Evolutionary conservation across 2,113 vertebrate genomes (phyloP), one percentile per base, ranked within the genome.

Genomic region (Sebastes fasciatus): DNA sequence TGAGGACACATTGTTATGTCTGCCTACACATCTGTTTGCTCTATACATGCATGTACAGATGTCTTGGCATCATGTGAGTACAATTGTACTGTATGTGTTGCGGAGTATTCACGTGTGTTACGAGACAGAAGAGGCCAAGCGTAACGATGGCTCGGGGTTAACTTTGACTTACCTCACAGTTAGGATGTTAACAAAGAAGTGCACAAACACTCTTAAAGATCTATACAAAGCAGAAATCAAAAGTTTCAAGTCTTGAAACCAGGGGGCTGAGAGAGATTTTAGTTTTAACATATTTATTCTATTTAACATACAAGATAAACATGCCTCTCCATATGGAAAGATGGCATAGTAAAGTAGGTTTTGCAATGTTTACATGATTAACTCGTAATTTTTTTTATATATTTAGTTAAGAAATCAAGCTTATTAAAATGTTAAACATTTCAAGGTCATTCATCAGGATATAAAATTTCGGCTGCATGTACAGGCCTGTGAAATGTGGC

Each of bases 21-120:
- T 73, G 48, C 46, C 14, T 42, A 52, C 64, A 83, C 76, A 83
- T 83, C n/a, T 78, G 77, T 71, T 77, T 14, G 6, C 51, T 60
- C 13, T 43, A 4, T 14, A 61, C 57, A 83, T 26, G 19, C n/a
- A 26, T 58, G 40, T 62, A 42, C 72, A 67, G 42, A 46, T 51
- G 21, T 80, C 51, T 65, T 43, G 11, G 70, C 34, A 19, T 73
- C 64, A 65, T 42, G 58, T 64, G 14, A 66, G 46, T 48, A 45
- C 21, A 72, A 21, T 5, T 46, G 17, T 11, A 43, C 46, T 69
- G 26, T 23, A 57, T 72, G 34, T 57, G 17, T 49, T 71, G 5
- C 14, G 66, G 6, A 63, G 19, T 46, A 17, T 26, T 14, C 34
- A 70, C 8, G 14, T 61, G 17, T 72, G 64, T 62, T 62, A 42